Base-by-base conservation (phyloP, 2,113 vertebrate genomes). In the Odocoileus virginianus region DNA sequence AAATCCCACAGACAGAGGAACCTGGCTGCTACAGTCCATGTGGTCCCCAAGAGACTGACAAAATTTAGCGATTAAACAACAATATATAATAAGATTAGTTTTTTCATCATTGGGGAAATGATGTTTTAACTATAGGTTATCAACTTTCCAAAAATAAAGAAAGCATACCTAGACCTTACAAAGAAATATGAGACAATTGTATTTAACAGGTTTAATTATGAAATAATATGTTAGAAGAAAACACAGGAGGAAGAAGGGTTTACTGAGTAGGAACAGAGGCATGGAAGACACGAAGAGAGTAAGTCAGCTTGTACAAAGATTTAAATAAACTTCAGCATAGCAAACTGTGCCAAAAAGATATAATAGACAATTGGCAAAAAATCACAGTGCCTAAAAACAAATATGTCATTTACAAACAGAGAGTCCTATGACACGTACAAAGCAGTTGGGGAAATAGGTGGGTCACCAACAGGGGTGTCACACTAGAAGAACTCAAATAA, bases 31-130 rank as follows among this genome's bases (percentile, higher is more conserved):
- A 36, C 64, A 71, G n/a, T 21, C 8, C n/a, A 36, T 71, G 64
- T n/a, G 33, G n/a, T 71, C 64, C n/a, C 64, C 36, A 71, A 71
- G n/a, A 71, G 64, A 36, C n/a, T 36, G n/a, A 71, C n/a, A 71
- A 9, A 67, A 67, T 33, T 36, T 17, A 67, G 9, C 0, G 0
- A 71, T 8, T 71, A 36, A 71, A 19, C 1, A 61, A n/a, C 15
- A 64, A 64, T 7, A 17, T n/a, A n/a, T 17, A 64, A 64, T 33
- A n/a, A 64, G 7, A 64, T 64, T 64, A 64, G 30, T 64, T 64
- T 57, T 57, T n/a, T 64, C 61, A n/a, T 64, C 30, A 64, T 4
- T 17, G 30, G 61, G 15, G 15, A n/a, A 64, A 64, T 17, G 30
- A n/a, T n/a, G 30, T n/a, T 64, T 64, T 33, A 64, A 64, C 30